Evolutionary conservation across 1,140 invertebrate genomes (phyloP).

Genomic region (Drosophila ogumai): DNA sequence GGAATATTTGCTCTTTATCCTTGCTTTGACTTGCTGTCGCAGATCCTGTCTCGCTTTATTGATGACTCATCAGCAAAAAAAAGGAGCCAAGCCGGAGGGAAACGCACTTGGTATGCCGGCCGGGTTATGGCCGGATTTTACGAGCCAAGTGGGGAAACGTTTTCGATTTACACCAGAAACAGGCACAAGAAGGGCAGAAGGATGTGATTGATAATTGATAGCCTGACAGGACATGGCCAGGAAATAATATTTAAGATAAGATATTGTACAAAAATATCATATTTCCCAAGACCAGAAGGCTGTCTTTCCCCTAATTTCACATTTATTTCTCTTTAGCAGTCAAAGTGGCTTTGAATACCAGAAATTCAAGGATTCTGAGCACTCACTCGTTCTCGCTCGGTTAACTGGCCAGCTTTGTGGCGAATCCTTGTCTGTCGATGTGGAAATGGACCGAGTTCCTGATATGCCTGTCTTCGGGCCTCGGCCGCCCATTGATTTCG

Average conservation of each 20-base stretch:
- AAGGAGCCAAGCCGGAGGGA: background rate
- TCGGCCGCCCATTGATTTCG: slow-evolving; percentile 9
- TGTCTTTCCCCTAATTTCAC: background rate
- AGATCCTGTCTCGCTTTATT: slow-evolving; percentile 13
- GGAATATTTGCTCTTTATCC: no score
- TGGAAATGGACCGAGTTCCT: background rate
- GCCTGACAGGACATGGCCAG: background rate
- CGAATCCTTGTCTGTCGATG: slow-evolving; percentile 1
- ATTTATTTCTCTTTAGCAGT: background rate
- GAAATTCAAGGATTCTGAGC: background rate
- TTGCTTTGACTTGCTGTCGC: background rate
- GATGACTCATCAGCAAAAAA: slow-evolving; percentile 31
- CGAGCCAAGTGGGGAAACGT: slow-evolving; percentile 33
- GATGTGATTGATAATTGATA: slow-evolving; percentile 46
- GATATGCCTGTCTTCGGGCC: slow-evolving; percentile 15
- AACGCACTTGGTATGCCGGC: slow-evolving; percentile 34
- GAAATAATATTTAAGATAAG: background rate
- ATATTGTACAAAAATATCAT: background rate
- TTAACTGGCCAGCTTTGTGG: slow-evolving; percentile 13
- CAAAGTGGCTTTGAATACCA: background rate
- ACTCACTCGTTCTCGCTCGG: background rate
- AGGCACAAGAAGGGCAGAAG: background rate
- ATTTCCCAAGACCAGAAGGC: background rate
- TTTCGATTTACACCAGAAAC: slow-evolving; percentile 30
- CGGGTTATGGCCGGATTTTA: slow-evolving; percentile 47